These are phyloP conservation scores for Caenorhabditis tropicalis DNA, from an alignment of 1,140 invertebrate species.

Conservation along the genomic window DNA sequence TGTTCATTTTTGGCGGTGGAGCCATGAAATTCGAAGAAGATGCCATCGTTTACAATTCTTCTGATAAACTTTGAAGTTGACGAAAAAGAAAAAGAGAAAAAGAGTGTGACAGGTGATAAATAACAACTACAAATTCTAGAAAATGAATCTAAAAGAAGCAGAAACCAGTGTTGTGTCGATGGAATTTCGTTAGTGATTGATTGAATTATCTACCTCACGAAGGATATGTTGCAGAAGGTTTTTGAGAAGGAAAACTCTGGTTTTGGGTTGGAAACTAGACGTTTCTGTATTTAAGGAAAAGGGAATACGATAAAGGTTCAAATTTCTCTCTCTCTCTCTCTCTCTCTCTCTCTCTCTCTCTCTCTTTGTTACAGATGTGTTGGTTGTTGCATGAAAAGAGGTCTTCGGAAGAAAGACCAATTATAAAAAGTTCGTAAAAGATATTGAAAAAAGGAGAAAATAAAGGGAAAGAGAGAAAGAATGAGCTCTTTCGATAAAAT, in stretches of 20 bases:
- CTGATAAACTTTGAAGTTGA: neutral
- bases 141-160: neutral
- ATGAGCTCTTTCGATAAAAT: neutral
- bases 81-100: neutral
- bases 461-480: neutral
- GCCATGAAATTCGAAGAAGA: constrained; percentile 19
- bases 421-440: constrained; percentile 36
- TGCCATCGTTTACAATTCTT: neutral
- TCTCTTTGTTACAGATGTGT: neutral
- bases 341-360: neutral
- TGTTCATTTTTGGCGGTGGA: constrained; percentile 23
- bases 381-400: no score
- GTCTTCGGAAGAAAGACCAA: no score
- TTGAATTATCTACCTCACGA: neutral
- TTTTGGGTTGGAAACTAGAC: no score
- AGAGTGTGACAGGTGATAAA: neutral
- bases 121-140: neutral
- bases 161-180: neutral
- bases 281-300: no score
- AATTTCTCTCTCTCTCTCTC: neutral
- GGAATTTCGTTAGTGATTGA: neutral
- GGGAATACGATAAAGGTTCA: no score
- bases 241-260: neutral
- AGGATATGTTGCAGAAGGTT: neutral
- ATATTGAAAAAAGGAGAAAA: neutral